phyloP scores from a whole-genome alignment of 2,113 vertebrate species.

The Pygoscelis antarcticus region DNA sequence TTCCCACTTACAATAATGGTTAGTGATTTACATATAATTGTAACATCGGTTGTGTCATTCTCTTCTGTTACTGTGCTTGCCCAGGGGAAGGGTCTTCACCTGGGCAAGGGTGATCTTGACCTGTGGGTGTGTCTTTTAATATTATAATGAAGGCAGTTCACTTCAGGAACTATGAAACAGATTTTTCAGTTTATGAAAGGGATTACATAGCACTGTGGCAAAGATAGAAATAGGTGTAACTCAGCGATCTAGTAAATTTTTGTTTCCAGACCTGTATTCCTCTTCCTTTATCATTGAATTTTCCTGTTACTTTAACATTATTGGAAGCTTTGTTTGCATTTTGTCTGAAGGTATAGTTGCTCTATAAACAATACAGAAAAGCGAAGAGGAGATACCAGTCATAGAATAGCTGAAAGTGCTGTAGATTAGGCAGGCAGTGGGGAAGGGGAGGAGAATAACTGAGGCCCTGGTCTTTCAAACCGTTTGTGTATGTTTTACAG shows the following conservation, averaged over 20 bases:
- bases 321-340: neutral
- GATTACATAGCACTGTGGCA: rapidly evolving
- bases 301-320: neutral
- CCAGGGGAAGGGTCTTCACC: no score
- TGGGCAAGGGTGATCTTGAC: no score
- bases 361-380: neutral
- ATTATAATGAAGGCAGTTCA: no score
- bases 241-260: neutral
- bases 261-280: neutral
- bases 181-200: neutral
- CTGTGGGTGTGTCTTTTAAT: no score
- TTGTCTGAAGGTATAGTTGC: neutral
- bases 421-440: neutral
- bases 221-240: neutral
- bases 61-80: no score
- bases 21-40: no score
- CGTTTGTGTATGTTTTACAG: rapidly evolving
- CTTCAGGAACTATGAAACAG: neutral
- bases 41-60: no score
- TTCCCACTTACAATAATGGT: no score
- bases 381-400: neutral
- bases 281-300: neutral
- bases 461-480: neutral
- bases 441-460: neutral
- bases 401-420: neutral